Base-by-base conservation (phyloP, 2,797 vertebrate species). In the Oryzias sinensis region DNA sequence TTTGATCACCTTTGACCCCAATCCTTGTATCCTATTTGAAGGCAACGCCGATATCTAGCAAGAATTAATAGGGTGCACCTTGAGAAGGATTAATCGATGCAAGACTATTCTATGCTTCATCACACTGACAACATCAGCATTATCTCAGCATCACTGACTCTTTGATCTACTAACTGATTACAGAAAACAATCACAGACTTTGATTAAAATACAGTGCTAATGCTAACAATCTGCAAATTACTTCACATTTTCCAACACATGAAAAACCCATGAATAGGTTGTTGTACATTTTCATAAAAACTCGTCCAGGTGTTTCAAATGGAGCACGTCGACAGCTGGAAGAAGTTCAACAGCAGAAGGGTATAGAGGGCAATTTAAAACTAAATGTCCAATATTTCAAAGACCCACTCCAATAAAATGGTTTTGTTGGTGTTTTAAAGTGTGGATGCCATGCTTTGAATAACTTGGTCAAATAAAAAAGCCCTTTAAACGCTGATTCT, bases 121-220 rank as follows among this genome's bases (percentile, higher is more conserved):
- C 67, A 52, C 47, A 13, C 57, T 42, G 44, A 72, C 65, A 63
- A 67, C 81, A 72, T 78, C 56, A 40, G 53, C 51, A 41, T 79
- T 81, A 80, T 72, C 59, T 67, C 59, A 20, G 47, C 77, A 84
- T 81, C 79, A 60, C 66, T 81, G 62, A 20, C 61, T 57, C 70
- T 80, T 64, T 78, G 77, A 85, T 86, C 76, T 81, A 49, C 64
- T 57, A 18, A 0, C 51, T 62, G 64, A 61, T 76, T 74, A 61
- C 71, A 72, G 80, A 64, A 82, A 85, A 82, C 74, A 70, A 68
- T 79, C 71, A 63, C 43, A 74, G 77, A 83, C 74, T 69, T 79
- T 82, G 77, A 85, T 88, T 83, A 66, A 84, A 83, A 76, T 84
- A 37, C 48, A 57, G 27, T 13, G 68, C 86, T 81, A 84, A 87